Base-by-base conservation (phyloP, 2,888 invertebrate genomes). In the Eupithecia centaureata region DNA sequence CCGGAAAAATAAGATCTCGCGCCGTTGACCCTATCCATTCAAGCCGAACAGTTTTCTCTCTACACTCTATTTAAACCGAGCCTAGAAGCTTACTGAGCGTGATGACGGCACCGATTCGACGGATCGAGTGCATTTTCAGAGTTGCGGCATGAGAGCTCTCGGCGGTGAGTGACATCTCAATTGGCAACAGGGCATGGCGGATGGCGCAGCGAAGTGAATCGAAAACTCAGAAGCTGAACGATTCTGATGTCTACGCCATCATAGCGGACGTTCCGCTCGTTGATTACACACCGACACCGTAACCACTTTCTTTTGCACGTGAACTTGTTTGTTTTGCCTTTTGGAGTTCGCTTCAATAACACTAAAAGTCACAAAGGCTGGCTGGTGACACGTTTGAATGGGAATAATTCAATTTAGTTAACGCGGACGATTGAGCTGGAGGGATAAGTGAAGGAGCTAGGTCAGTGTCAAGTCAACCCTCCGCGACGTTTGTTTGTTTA, bases 21-120 rank as follows among this genome's bases (percentile, higher is more conserved):
- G 82, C 82, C 88, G 87, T 79, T 89, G 90, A 91, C 91, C 91
- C 91, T 89, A 89, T 81, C 89, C 90, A 88, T 90, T 92, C 91
- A 90, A 85, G 92, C 89, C 76, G 85, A 92, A 86, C 79, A 78
- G 86, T 88, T 90, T 91, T 90, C 89, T 87, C 90, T 87, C 87
- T 86, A 87, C 88, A 92, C 88, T 91, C 91, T 89, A 87, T 42
- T 68, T 65, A 75, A 79, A 80, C 76, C 80, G 80, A 78, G 76
- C 76, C 79, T 79, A 74, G 69, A 73, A 77, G 70, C 67, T 74
- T 77, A 79, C 74, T 77, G 78, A 80, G 76, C 83, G 79, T 78
- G 78, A 71, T 71, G 68, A 72, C 67, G 75, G 69, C 76, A 76
- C 70, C 69, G 73, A 76, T 77, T 71, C 67, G 73, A 65, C 58